Conservation (phyloP, 2,113 vertebrate species). For the Alectura lathami region DNA sequence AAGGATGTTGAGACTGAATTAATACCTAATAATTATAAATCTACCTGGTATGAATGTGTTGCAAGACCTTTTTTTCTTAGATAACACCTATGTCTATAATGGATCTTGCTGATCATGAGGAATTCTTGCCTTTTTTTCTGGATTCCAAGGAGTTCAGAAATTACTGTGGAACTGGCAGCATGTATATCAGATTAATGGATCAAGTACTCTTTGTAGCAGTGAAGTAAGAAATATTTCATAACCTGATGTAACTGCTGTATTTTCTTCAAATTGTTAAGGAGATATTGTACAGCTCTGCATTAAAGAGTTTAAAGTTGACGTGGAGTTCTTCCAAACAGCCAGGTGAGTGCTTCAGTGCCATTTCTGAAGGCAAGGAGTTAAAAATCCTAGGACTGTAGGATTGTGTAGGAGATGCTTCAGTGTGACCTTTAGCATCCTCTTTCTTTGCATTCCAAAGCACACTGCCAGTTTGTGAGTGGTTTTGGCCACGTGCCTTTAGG, state of each 20-base stretch:
- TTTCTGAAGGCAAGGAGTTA: conserved; percentile 44
- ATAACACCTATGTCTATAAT: background rate
- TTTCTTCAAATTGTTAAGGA: background rate
- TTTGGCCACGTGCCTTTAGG: conserved; percentile 49
- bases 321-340: background rate
- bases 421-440: conserved; percentile 30
- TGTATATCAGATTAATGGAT: background rate
- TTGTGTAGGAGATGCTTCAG: conserved; percentile 5
- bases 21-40: background rate
- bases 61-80: background rate
- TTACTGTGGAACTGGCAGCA: background rate
- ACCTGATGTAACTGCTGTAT: background rate
- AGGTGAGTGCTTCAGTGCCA: background rate
- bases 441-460: conserved; percentile 52
- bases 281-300: background rate
- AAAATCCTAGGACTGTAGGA: background rate
- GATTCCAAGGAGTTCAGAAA: background rate
- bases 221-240: background rate
- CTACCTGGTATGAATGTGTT: background rate
- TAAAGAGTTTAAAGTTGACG: background rate
- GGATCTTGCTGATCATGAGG: background rate
- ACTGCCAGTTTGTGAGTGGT: background rate
- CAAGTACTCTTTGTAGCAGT: background rate
- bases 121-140: background rate
- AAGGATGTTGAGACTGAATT: background rate